phyloP scores from a whole-genome alignment of 2,113 vertebrate genomes.

The Microtus montanus region DNA sequence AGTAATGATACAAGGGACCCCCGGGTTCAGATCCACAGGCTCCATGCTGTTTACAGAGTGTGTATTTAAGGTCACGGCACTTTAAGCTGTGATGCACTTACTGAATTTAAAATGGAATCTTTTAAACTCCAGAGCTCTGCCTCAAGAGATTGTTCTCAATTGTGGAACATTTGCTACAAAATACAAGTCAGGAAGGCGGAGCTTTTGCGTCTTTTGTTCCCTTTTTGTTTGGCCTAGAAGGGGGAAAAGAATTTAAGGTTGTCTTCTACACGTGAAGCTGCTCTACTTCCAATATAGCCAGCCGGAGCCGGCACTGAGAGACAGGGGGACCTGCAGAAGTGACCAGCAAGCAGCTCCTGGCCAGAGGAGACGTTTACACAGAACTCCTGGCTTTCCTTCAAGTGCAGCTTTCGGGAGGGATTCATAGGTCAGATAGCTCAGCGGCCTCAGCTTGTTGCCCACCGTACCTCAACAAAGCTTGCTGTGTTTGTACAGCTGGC shows the following conservation, averaged over 20 bases:
- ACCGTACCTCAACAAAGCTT: constrained; percentile 93
- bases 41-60: not conserved
- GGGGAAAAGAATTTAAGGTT: constrained; percentile 60
- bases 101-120: constrained; percentile 37
- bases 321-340: constrained; percentile 42
- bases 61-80: not conserved
- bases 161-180: not conserved
- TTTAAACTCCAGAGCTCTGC: not conserved
- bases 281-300: constrained; percentile 72
- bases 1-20: not conserved
- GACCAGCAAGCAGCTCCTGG: constrained; percentile 78
- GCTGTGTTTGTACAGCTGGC: constrained; percentile 97
- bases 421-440: constrained; percentile 91
- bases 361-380: constrained; percentile 84
- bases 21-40: not conserved
- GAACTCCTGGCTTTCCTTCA: constrained; percentile 86
- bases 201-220: constrained; percentile 76
- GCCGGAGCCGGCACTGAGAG: constrained; percentile 64
- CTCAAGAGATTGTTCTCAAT: constrained; percentile 64
- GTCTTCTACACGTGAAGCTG: constrained; percentile 53
- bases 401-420: constrained; percentile 87
- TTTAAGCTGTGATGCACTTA: constrained; percentile 14
- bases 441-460: constrained; percentile 93
- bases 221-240: constrained; percentile 19
- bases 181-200: constrained; percentile 45